phyloP scores from a whole-genome alignment of 2,888 invertebrate species.

The Cephonodes hylas region DNA sequence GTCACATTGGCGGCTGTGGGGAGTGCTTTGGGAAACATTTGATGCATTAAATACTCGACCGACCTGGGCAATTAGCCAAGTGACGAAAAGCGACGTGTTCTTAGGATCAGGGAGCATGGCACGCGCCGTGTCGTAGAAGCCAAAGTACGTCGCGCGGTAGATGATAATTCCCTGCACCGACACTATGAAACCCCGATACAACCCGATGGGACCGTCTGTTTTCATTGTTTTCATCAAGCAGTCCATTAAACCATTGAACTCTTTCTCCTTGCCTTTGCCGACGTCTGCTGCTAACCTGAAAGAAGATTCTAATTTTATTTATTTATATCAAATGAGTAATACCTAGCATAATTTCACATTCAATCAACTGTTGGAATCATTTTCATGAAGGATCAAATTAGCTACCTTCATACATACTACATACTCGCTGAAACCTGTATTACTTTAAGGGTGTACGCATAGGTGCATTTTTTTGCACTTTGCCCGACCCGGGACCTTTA shows the following conservation, averaged over 20 bases:
- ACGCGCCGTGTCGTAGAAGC: constrained; percentile 95
- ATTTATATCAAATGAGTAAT: too few species aligned
- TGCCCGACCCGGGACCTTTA: too few species aligned
- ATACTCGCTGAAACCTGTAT: too few species aligned
- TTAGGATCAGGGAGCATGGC: constrained; percentile 94
- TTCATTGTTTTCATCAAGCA: constrained; percentile 91
- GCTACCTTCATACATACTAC: too few species aligned
- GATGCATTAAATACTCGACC: neutral
- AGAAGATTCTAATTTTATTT: neutral
- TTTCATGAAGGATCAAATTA: too few species aligned
- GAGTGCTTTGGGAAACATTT: too few species aligned
- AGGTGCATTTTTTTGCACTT: too few species aligned
- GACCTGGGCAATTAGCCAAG: constrained; percentile 94
- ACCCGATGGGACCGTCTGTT: constrained; percentile 89
- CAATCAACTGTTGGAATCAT: too few species aligned
- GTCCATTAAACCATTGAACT: constrained; percentile 88
- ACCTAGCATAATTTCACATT: too few species aligned
- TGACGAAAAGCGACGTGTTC: constrained; percentile 92
- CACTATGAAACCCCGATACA: constrained; percentile 95
- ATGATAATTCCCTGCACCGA: constrained; percentile 98
- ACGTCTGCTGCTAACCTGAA: constrained; percentile 86
- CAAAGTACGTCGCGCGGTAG: constrained; percentile 97
- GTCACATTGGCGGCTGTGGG: too few species aligned
- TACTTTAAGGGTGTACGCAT: too few species aligned
- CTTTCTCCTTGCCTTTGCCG: constrained; percentile 87